Evolutionary conservation across 2,113 vertebrate genomes (phyloP), one percentile per base, ranked within the genome.

Genomic region (Orientallactaga bullata): DNA sequence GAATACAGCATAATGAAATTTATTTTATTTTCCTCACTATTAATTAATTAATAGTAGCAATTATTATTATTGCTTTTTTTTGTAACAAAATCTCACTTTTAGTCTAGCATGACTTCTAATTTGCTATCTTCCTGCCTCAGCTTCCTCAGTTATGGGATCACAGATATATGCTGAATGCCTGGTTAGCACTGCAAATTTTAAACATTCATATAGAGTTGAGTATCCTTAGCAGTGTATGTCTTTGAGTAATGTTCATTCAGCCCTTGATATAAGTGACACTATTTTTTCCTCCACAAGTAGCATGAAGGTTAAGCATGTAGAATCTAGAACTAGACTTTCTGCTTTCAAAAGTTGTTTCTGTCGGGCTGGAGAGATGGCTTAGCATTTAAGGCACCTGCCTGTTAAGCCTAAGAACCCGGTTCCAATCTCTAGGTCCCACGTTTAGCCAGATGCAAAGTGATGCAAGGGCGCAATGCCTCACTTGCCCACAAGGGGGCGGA

Each of bases 241-340:
- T 76, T 81, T 89, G 78, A 58, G n/a, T 37, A 32, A 23, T 10
- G n/a, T 68, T 89, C 86, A 61, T 96, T 80, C 71, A 91, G 39
- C n/a, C 82, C 51, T 81, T 58, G 32, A 3, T 77, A 1, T 6
- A 85, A 84, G 30, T 51, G 4, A 81, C 72, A 35, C 21, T 28
- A 55, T 74, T 73, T 91, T n/a, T 68, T 60, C 66, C 17, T 37
- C 18, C 63, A 37, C 7, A 71, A 39, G 12, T 35, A 71, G 55
- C 13, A 39, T 20, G 26, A 68, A 72, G 12, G 21, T 61, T 68
- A 84, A 47, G 61, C 85, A 42, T 28, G 0, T 1, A 60, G 35
- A 76, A 21, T 51, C 73, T 55, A 37, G 47, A 81, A 66, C 28
- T 28, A 76, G 51, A 66, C 28, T 24, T 7, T 66, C 15, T 63